A percentile compares a stretch with the other conserved stretches of the same genome.
Conservation (phyloP, 2,113 vertebrate genomes). For the Baryphthengus martii region DNA sequence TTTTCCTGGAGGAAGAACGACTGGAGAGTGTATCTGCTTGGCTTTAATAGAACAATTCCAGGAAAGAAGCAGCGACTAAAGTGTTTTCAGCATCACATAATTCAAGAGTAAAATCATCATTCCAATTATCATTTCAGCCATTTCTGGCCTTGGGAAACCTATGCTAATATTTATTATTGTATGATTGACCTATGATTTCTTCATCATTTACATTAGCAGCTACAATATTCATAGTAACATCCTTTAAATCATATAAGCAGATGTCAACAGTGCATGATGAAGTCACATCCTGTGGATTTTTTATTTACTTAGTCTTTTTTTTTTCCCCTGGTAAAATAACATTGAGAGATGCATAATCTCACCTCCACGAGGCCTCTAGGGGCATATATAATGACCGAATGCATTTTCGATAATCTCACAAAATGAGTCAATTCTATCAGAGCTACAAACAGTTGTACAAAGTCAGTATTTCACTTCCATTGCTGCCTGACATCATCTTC, state of each 20-base stretch:
- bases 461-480: neutral
- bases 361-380: neutral
- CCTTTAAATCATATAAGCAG: slow-evolving; percentile 42
- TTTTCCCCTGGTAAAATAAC: neutral
- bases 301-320: slow-evolving; percentile 23
- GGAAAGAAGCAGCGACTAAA: slow-evolving; percentile 22
- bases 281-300: slow-evolving; percentile 27
- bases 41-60: slow-evolving; percentile 45
- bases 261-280: slow-evolving; percentile 45
- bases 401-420: slow-evolving; percentile 29
- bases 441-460: neutral
- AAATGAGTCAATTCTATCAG: slow-evolving; percentile 14
- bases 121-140: slow-evolving; percentile 29
- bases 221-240: slow-evolving; percentile 52
- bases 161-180: slow-evolving; percentile 65
- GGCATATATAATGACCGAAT: neutral
- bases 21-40: neutral
- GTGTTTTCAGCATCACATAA: slow-evolving; percentile 51
- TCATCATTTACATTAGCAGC: slow-evolving; percentile 53
- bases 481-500: slow-evolving; percentile 33
- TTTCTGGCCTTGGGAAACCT: slow-evolving; percentile 56
- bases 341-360: slow-evolving; percentile 11
- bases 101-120: slow-evolving; percentile 40
- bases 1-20: neutral
- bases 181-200: slow-evolving; percentile 56